Evolutionary conservation across 2,797 vertebrate species (phyloP), one percentile per base, ranked within the genome.

Genomic region (Acridotheres tristis): DNA sequence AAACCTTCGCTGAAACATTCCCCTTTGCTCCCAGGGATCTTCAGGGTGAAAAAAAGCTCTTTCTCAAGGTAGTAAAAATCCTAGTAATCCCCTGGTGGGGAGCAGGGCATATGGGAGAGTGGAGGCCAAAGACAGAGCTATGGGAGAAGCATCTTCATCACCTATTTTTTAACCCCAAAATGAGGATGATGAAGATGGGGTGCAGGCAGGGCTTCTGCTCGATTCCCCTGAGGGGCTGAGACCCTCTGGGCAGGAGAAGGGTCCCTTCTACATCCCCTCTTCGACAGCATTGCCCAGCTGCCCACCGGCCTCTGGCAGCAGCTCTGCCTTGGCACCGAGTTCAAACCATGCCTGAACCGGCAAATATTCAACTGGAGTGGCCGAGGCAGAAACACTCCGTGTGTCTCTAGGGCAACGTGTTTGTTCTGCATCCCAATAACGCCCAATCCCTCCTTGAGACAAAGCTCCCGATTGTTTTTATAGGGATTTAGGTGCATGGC

Each of bases 381-480:
- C 72, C 2, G 18, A 71, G 75, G 53, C 20, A 3, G 72, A 59
- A 88, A 47, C 21, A 21, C 47, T 71, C 57, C 5, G 12, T 1
- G 2, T 42, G 67, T 89, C 84, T 92, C 68, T 73, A 65, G 86
- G 88, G 85, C 32, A 16, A 43, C 1, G 5, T 73, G 93, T 83
- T 93, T 40, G 75, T 77, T 89, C 81, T 80, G 61, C 48, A 72
- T 86, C 92, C 88, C 50, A 81, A 21, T 67, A 88, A 79, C 2
- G 16, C 63, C 69, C 72, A 34, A 23, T 48, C 78, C 63, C 23
- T 93, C 63, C 91, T 36, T 10, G 40, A 92, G 84, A 77, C 63
- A 78, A 83, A 88, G 53, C 65, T 90, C 68, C 38, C 50, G 21
- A n/a, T 61, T 71, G 82, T 86, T 89, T 93, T 83, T 38, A 18